Conservation (phyloP, 2,888 invertebrate species). For the Ochropleura plecta region DNA sequence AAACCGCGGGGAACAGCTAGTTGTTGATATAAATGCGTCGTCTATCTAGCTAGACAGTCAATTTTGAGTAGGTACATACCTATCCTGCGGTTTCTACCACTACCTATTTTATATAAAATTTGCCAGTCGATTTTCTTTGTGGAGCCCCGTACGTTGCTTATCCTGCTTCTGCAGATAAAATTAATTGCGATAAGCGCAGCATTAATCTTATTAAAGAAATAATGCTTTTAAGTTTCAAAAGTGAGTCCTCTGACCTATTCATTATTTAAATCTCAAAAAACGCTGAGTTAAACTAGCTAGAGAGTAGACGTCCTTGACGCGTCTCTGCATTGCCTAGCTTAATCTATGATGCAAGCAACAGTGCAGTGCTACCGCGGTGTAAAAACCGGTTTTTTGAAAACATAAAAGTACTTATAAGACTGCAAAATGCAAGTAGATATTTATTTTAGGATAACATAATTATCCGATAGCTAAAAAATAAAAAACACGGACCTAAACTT, state of each 20-base stretch:
- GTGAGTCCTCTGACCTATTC: no score
- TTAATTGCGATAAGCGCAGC: background rate
- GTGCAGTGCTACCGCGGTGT: constrained; percentile 65
- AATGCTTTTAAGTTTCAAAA: background rate
- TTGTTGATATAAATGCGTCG: background rate
- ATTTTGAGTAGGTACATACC: background rate
- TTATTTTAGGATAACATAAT: constrained; percentile 42
- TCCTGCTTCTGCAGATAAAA: background rate
- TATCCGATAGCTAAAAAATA: constrained; percentile 36
- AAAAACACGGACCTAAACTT: constrained; percentile 24
- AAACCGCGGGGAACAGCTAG: no score
- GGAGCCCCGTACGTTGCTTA: background rate
- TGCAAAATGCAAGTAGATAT: constrained; percentile 53
- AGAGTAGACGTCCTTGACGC: constrained; percentile 4
- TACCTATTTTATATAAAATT: background rate
- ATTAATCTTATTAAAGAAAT: background rate
- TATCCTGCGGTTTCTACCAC: background rate
- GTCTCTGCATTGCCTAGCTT: constrained; percentile 52
- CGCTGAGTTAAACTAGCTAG: background rate
- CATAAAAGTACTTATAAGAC: constrained; percentile 45
- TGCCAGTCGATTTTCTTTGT: background rate
- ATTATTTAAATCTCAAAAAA: background rate
- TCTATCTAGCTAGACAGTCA: no score
- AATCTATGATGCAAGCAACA: constrained; percentile 65
- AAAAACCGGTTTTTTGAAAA: constrained; percentile 69